A percentile compares a stretch with the other conserved stretches of the same genome.
Evolutionary conservation across 2,797 vertebrate species (phyloP).

Genomic region (Sebastes itinus): DNA sequence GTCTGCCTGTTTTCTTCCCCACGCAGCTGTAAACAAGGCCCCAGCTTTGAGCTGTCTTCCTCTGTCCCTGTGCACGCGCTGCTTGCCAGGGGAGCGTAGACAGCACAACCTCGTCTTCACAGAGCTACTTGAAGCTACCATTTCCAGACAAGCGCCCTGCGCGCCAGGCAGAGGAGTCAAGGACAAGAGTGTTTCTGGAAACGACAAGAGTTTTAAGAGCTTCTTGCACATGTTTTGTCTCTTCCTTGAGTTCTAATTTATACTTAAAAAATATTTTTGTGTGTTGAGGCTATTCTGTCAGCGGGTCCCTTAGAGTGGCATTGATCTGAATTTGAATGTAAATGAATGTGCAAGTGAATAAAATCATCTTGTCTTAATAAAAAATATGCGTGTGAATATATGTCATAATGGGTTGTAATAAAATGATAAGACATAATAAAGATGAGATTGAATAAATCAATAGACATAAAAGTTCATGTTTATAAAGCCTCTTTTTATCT

Average conservation of each 20-base stretch:
- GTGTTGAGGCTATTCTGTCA: background rate
- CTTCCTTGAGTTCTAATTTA: conserved; percentile 59
- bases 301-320: background rate
- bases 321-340: background rate
- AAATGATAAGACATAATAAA: background rate
- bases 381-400: conserved; percentile 11
- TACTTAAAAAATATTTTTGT: conserved; percentile 59
- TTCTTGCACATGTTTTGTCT: conserved; percentile 75
- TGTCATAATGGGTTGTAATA: background rate
- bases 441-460: conserved; percentile 28
- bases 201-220: conserved; percentile 82
- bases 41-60: conserved; percentile 85
- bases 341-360: background rate
- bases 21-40: conserved; percentile 92
- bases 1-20: conserved; percentile 91
- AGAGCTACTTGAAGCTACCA: conserved; percentile 83
- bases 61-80: conserved; percentile 76
- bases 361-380: background rate
- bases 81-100: conserved; percentile 83
- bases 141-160: conserved; percentile 84
- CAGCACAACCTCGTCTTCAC: conserved; percentile 80
- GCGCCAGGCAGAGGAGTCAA: conserved; percentile 77
- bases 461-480: conserved; percentile 25
- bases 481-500: conserved; percentile 41
- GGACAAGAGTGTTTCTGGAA: conserved; percentile 77